Conservation (phyloP, 2,888 invertebrate genomes). For the Girardia tigrina region DNA sequence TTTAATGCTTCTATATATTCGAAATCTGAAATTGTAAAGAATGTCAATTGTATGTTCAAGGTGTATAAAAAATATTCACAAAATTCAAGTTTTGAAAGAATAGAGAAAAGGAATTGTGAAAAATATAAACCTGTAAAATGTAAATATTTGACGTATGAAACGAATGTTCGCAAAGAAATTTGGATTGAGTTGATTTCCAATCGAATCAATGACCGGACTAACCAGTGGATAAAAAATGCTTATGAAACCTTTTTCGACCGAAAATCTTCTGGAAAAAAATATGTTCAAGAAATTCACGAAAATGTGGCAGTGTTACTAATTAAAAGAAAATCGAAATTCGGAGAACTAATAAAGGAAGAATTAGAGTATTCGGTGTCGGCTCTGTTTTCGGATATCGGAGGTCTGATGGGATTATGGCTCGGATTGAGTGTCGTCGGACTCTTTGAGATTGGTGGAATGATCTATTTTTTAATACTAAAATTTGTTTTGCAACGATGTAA, state of each 20-base stretch:
- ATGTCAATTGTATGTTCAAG: slow-evolving; percentile 1
- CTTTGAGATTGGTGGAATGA: slow-evolving; percentile 39
- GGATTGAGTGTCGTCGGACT: slow-evolving; percentile 40
- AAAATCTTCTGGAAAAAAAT: neutral
- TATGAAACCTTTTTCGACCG: neutral
- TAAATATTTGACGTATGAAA: neutral
- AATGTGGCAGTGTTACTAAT: slow-evolving; percentile 25
- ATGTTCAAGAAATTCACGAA: neutral
- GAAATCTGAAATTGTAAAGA: slow-evolving; percentile 19
- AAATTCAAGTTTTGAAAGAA: neutral
- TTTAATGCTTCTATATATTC: slow-evolving; percentile 28
- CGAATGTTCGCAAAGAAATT: neutral
- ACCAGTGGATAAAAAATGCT: neutral
- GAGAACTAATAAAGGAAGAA: slow-evolving; percentile 28
- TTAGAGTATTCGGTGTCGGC: slow-evolving; percentile 38
- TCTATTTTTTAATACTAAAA: neutral
- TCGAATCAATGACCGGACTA: neutral
- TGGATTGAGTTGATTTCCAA: slow-evolving; percentile 7
- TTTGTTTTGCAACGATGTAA: no score
- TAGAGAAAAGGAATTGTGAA: neutral
- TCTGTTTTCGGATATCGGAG: slow-evolving; percentile 42
- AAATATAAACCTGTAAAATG: slow-evolving; percentile 11
- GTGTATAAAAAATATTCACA: neutral
- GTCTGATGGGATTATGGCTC: slow-evolving; percentile 41
- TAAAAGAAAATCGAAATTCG: slow-evolving; percentile 8